A percentile compares a stretch with the other conserved stretches of the same genome.
Conservation (phyloP, 1,140 invertebrate species). For the Heliconius hewitsoni region DNA sequence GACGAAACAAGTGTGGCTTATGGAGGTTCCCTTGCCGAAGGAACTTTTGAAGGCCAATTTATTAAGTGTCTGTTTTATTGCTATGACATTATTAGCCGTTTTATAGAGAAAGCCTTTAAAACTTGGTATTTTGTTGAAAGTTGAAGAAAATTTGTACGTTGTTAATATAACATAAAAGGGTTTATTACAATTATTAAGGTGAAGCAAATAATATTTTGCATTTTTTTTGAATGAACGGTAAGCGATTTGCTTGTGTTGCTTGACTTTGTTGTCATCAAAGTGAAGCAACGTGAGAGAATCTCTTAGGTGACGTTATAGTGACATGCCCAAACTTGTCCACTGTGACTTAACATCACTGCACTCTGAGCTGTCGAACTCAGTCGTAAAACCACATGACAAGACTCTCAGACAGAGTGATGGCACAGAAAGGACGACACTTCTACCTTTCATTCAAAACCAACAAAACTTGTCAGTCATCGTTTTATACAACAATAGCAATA, state of each 20-base stretch:
- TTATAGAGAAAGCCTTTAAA: background rate
- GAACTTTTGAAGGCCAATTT: conserved; percentile 8
- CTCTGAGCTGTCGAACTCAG: background rate
- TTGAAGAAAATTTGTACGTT: background rate
- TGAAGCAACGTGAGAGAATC: background rate
- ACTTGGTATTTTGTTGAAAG: background rate
- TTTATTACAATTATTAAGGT: background rate
- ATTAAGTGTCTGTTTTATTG: conserved; percentile 2
- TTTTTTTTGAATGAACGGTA: background rate
- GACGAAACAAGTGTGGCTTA: conserved; percentile 18
- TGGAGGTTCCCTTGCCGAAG: background rate
- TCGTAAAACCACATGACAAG: background rate
- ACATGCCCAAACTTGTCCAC: background rate
- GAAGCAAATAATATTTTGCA: too few relatives aligned
- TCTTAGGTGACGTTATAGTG: background rate
- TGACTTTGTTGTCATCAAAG: background rate
- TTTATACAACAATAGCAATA: background rate
- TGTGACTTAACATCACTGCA: too few relatives aligned
- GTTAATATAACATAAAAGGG: background rate
- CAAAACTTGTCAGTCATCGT: background rate
- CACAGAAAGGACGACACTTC: background rate
- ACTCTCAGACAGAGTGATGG: background rate
- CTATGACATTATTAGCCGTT: background rate
- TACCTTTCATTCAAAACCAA: background rate
- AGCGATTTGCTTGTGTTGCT: background rate